Base-by-base conservation (phyloP, 2,888 invertebrate genomes). In the Abscondita cerata region DNA sequence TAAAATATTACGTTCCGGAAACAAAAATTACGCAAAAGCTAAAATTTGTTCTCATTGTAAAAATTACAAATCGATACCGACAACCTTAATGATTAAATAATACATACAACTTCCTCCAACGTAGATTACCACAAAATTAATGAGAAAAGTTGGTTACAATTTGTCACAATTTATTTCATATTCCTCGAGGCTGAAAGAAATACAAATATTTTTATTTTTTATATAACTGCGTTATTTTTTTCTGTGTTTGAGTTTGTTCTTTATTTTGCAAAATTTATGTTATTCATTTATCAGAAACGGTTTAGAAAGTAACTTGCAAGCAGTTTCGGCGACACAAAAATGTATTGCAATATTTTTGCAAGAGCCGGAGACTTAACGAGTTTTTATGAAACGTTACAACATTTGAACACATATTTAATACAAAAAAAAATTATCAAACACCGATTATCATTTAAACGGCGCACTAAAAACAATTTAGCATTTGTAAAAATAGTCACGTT, bases 401-500 rank as follows among this genome's bases (percentile, higher is more conserved):
- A 47, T 41, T 59, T 47, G 59, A n/a, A n/a, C n/a, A n/a, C n/a
- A n/a, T n/a, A n/a, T n/a, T n/a, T n/a, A n/a, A n/a, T n/a, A n/a
- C n/a, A n/a, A n/a, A n/a, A n/a, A n/a, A n/a, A n/a, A 47, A 18
- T 13, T 20, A 11, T 47, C 19, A 2, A 25, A 3, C 16, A n/a
- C 6, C 6, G 6, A 6, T 25, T 25, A 25, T 25, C 25, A 25
- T 25, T 25, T 25, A 25, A 25, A 6, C 6, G 2, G 25, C 6
- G 6, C 25, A 25, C 25, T 4, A 6, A 25, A 25, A 25, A 25
- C 25, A n/a, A n/a, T n/a, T 59, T 41, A 66, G 34, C 38, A 19
- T 34, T 72, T 70, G 66, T 62, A 61, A 68, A 64, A 70, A 66
- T 65, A 60, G 66, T 69, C 70, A 61, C 70, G 69, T 57, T 64